Evolutionary conservation across 2,888 invertebrate species (phyloP).

Genomic region (Ctenicera cuprea): DNA sequence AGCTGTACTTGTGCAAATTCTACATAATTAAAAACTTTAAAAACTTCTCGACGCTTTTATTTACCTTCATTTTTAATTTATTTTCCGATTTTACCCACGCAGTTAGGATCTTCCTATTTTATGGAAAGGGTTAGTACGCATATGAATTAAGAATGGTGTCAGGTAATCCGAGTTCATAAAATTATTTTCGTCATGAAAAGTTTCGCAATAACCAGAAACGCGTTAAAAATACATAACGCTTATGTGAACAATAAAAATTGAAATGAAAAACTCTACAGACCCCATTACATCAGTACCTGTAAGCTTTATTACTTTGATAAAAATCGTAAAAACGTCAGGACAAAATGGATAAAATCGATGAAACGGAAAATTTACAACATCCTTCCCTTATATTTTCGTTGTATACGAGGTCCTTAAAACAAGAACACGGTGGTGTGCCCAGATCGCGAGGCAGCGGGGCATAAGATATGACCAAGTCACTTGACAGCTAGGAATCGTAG

Average conservation of each 20-base stretch:
- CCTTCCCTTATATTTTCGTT: constrained; percentile 46
- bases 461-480: constrained; percentile 54
- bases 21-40: too few species aligned
- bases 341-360: constrained; percentile 51
- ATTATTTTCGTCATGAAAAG: too few species aligned
- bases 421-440: constrained; percentile 44
- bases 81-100: too few species aligned
- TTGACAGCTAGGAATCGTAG: constrained; percentile 57
- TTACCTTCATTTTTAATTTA: too few species aligned
- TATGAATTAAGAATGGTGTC: too few species aligned
- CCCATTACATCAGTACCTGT: constrained; percentile 36
- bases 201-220: background rate
- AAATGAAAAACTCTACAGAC: constrained; percentile 28
- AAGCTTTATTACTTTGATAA: constrained; percentile 44
- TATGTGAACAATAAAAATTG: constrained; percentile 23
- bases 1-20: too few species aligned
- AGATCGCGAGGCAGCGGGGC: constrained; percentile 46
- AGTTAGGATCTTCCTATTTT: too few species aligned
- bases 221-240: constrained; percentile 32
- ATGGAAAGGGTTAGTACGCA: too few species aligned
- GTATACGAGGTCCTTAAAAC: constrained; percentile 46
- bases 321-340: constrained; percentile 41
- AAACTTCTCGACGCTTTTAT: too few species aligned
- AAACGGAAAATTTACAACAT: constrained; percentile 53
- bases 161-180: too few species aligned